Percentiles rank a stretch among this genome's conserved stretches.
Evolutionary conservation across 2,113 vertebrate species (phyloP).

Genomic region (Orientallactaga bullata): DNA sequence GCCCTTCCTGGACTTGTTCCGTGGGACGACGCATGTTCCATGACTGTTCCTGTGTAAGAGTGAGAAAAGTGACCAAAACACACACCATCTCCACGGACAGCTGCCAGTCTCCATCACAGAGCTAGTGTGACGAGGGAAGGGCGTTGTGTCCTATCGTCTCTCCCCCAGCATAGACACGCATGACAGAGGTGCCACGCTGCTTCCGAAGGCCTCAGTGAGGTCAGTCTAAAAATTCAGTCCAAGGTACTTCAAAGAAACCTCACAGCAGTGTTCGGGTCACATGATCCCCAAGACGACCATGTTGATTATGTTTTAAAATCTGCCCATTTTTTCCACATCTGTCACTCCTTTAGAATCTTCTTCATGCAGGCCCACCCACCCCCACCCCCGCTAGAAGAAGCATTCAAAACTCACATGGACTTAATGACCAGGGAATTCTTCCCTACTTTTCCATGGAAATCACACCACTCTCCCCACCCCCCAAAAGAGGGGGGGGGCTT

Average conservation of each 20-base stretch:
- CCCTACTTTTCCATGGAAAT: slow-evolving; percentile 75
- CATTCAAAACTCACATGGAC: slow-evolving; percentile 45
- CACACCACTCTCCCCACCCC: neutral
- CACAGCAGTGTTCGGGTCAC: neutral
- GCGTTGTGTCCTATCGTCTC: neutral
- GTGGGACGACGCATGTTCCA: neutral
- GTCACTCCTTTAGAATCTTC: slow-evolving; percentile 25
- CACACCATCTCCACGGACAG: neutral
- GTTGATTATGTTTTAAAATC: slow-evolving; percentile 65
- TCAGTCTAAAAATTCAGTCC: slow-evolving; percentile 41
- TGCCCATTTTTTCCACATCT: slow-evolving; percentile 43
- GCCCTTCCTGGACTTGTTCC: neutral
- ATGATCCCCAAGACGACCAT: slow-evolving; percentile 44
- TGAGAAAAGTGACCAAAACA: neutral
- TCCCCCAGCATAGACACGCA: neutral
- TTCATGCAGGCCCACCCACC: neutral
- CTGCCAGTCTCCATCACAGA: neutral
- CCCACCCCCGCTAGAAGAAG: neutral
- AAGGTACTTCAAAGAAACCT: slow-evolving; percentile 62
- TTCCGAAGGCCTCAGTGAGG: slow-evolving; percentile 52
- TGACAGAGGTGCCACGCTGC: neutral
- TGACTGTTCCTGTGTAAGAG: neutral
- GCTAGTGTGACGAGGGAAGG: neutral
- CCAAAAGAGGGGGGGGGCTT: neutral
- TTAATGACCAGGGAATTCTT: slow-evolving; percentile 50